These are phyloP conservation scores for Phaethon lepturus DNA, from an alignment of 2,113 vertebrate genomes.

Conservation along the genomic window DNA sequence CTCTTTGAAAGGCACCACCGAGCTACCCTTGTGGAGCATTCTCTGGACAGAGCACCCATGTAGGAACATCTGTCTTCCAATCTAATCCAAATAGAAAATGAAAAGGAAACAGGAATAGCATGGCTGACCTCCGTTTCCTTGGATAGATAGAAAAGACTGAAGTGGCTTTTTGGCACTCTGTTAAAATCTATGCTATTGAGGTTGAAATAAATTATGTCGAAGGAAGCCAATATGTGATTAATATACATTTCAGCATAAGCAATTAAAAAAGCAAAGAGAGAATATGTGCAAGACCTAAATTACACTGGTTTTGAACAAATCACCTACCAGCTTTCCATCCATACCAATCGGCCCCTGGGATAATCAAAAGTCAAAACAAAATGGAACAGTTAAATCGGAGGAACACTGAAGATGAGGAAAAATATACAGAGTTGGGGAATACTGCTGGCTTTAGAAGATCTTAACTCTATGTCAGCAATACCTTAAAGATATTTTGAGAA, in stretches of 20 bases:
- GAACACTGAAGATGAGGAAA: background rate
- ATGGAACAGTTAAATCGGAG: constrained; percentile 66
- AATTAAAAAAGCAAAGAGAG: background rate
- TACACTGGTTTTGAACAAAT: constrained; percentile 28
- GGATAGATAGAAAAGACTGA: background rate
- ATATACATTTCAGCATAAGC: background rate
- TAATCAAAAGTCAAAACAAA: constrained; percentile 69
- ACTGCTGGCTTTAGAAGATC: background rate
- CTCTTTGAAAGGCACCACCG: background rate
- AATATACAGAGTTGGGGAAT: background rate
- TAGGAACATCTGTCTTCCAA: background rate
- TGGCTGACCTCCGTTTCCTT: background rate
- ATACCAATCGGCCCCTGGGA: constrained; percentile 66
- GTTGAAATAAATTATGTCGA: background rate
- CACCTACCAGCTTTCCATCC: constrained; percentile 70
- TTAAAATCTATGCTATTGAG: background rate
- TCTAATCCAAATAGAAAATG: background rate
- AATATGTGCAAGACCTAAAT: constrained; percentile 2
- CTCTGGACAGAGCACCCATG: background rate
- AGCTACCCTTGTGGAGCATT: background rate
- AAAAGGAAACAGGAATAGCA: background rate
- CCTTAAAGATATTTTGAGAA: constrained; percentile 52
- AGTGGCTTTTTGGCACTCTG: background rate
- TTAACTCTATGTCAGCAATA: background rate
- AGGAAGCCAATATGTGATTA: background rate